These are phyloP conservation scores for Epiperipatus broadwayi DNA, from an alignment of 2,888 invertebrate species.

Conservation along the genomic window DNA sequence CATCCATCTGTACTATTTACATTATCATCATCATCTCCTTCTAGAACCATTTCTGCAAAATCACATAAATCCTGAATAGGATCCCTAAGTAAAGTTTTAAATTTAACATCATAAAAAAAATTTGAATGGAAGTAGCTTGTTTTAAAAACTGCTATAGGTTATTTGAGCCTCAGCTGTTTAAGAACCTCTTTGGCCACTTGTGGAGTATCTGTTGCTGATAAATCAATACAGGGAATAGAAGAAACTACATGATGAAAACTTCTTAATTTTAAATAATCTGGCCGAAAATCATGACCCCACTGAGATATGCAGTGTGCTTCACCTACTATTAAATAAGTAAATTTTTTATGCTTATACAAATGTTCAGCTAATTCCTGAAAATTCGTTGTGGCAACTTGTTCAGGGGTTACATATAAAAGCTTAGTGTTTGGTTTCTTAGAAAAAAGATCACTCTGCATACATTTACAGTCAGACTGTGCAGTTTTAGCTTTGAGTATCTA, in stretches of 20 bases:
- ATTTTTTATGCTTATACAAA: constrained; percentile 49
- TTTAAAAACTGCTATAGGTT: constrained; percentile 52
- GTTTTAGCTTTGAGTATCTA: no score
- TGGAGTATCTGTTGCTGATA: constrained; percentile 80
- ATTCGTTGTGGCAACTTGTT: constrained; percentile 63
- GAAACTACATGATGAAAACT: constrained; percentile 40
- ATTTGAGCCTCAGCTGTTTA: constrained; percentile 44
- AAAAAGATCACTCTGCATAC: constrained; percentile 55
- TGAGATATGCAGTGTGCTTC: constrained; percentile 96
- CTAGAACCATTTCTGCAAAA: constrained; percentile 49
- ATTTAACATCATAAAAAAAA: constrained; percentile 80
- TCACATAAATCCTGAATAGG: constrained; percentile 56
- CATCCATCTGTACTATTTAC: no score
- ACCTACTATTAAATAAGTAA: constrained; percentile 81
- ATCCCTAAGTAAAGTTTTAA: constrained; percentile 47
- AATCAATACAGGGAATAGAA: constrained; percentile 61
- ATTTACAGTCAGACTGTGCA: constrained; percentile 56
- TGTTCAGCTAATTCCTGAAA: constrained; percentile 48
- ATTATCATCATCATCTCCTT: no score
- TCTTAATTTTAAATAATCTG: constrained; percentile 79
- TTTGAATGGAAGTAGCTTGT: constrained; percentile 76
- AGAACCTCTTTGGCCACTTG: constrained; percentile 65
- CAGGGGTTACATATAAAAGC: constrained; percentile 87
- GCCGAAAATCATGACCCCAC: constrained; percentile 97
- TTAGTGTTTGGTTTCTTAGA: constrained; percentile 51